A percentile compares a stretch with the other conserved stretches of the same genome.
Evolutionary conservation across 1,140 invertebrate genomes (phyloP).

Genomic region (Pseudomyrmex dendroicus): DNA sequence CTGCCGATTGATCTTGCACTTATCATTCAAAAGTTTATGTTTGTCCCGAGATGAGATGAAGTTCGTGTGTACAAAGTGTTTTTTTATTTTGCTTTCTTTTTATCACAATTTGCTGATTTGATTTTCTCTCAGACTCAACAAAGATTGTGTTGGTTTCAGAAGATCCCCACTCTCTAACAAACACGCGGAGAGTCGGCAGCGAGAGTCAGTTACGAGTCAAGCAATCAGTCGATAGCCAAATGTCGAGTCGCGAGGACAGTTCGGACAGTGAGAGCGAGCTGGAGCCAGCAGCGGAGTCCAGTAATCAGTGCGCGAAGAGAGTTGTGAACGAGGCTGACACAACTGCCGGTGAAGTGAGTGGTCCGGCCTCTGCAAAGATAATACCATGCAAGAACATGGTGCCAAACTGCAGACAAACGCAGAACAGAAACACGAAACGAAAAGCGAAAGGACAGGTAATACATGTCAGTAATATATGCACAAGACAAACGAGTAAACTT

Average conservation of each 20-base stretch:
- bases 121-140: slow-evolving; percentile 59
- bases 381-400: not conserved
- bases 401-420: not conserved
- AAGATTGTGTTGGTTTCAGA: slow-evolving; percentile 68
- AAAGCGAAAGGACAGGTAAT: slow-evolving; percentile 53
- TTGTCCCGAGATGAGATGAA: not conserved
- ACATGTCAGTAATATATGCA: no score
- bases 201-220: slow-evolving; percentile 66
- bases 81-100: slow-evolving; percentile 8
- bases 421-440: not conserved
- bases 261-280: slow-evolving; percentile 73
- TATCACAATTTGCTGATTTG: slow-evolving; percentile 2
- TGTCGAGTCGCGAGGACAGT: slow-evolving; percentile 81
- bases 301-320: not conserved
- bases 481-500: no score
- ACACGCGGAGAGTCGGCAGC: slow-evolving; percentile 37
- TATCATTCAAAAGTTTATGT: not conserved
- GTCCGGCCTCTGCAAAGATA: not conserved
- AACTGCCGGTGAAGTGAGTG: slow-evolving; percentile 7
- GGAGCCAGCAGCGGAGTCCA: not conserved
- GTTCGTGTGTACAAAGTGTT: slow-evolving; percentile 18
- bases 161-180: slow-evolving; percentile 60
- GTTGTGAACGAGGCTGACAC: slow-evolving; percentile 14
- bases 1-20: not conserved
- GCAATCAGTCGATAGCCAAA: slow-evolving; percentile 78